Conservation (phyloP, 2,888 invertebrate genomes). For the Invenusta paracnida region DNA sequence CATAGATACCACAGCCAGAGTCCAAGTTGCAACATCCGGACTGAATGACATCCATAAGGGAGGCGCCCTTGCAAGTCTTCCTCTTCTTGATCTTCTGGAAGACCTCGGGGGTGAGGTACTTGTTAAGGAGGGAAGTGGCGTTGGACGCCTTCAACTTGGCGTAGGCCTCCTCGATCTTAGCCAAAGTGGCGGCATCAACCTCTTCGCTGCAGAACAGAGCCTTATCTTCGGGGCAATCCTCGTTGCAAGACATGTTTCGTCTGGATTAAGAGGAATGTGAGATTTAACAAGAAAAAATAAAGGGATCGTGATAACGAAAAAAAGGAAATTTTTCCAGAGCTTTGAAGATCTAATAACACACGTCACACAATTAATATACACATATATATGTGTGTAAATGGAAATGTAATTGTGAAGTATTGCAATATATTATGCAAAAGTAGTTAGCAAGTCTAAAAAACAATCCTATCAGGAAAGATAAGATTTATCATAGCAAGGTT, state of each 20-base stretch:
- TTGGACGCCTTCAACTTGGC: background rate
- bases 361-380: too few species aligned
- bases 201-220: background rate
- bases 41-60: background rate
- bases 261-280: too few species aligned
- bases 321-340: too few species aligned
- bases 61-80: background rate
- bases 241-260: background rate
- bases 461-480: too few species aligned
- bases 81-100: background rate
- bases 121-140: background rate
- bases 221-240: background rate
- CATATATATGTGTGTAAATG: too few species aligned
- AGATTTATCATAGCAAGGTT: too few species aligned
- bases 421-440: too few species aligned
- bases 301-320: too few species aligned
- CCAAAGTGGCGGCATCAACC: background rate
- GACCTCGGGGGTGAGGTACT: background rate
- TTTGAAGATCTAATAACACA: too few species aligned
- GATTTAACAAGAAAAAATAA: too few species aligned
- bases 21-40: background rate
- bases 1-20: background rate
- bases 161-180: background rate
- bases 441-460: too few species aligned
- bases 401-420: too few species aligned